Percentiles rank a stretch among this genome's conserved stretches.
These are phyloP conservation scores for Blomia tropicalis DNA, from an alignment of 2,888 invertebrate species.

Conservation along the genomic window DNA sequence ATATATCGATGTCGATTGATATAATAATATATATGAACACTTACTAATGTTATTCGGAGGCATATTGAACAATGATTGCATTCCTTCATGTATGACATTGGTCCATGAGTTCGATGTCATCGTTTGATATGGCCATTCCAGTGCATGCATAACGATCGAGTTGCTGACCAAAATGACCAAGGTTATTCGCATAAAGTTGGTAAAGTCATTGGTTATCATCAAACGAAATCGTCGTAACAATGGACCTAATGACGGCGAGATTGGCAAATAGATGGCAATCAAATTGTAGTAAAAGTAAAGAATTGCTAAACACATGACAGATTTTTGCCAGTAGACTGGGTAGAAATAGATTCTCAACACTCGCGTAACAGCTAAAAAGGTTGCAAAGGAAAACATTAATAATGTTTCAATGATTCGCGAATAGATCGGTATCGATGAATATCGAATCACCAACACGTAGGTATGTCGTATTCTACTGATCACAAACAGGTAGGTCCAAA, in stretches of 20 bases:
- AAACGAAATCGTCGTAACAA: slow-evolving; percentile 38
- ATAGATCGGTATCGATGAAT: slow-evolving; percentile 31
- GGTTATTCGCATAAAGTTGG: slow-evolving; percentile 35
- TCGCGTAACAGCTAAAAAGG: slow-evolving; percentile 33
- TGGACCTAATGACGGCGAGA: slow-evolving; percentile 38
- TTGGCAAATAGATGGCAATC: slow-evolving; percentile 38
- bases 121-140: slow-evolving; percentile 38
- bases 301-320: slow-evolving; percentile 35
- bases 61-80: not conserved
- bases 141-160: slow-evolving; percentile 36
- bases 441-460: slow-evolving; percentile 29
- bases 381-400: slow-evolving; percentile 32
- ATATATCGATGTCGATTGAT: not conserved
- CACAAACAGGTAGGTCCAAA: slow-evolving; percentile 30
- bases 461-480: slow-evolving; percentile 24
- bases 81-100: slow-evolving; percentile 34
- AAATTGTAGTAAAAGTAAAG: slow-evolving; percentile 40
- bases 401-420: slow-evolving; percentile 31
- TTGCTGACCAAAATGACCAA: slow-evolving; percentile 33
- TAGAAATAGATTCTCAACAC: slow-evolving; percentile 32
- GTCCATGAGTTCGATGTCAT: slow-evolving; percentile 33
- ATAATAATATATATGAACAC: not conserved
- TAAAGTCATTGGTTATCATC: slow-evolving; percentile 36
- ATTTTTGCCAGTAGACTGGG: slow-evolving; percentile 33
- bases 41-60: not conserved